Base-by-base conservation (phyloP, 2,797 vertebrate genomes). In the Ctenosaura bakeri region DNA sequence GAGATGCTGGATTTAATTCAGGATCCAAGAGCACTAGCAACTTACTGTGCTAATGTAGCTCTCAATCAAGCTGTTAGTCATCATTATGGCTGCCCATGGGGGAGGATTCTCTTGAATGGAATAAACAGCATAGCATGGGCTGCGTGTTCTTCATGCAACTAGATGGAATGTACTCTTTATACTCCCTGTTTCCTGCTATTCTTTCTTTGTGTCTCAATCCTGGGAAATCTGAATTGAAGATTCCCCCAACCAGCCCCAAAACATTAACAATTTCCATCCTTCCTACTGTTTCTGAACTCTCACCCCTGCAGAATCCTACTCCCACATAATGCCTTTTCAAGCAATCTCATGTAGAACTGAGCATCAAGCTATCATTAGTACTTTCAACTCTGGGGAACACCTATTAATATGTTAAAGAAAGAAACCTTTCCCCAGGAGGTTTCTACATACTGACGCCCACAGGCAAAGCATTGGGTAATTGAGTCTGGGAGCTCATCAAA, bases 351-450 rank as follows among this genome's bases (percentile, higher is more conserved):
- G 42, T 71, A 88, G 83, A 66, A n/a, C n/a, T 42, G 76, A 73
- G 42, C 32, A 50, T 62, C 76, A 83, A 77, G 62, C 46, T 78
- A 35, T 50, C 71, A 77, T 82, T 86, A 69, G 71, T 50, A 32
- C 83, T 71, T 22, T 82, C 76, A 69, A 87, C 42, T 89, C 74
- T 87, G 52, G 52, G 73, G 85, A 74, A 54, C 42, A 71, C 85
- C 85, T 87, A 78, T 87, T 90, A 74, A 87, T 83, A 80, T 52
- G 74, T 87, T 87, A 87, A 59, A 69, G 35, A 74, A 91, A 74
- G 52, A 71, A 84, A 24, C 85, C 89, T 71, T 87, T 87, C 80
- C 81, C 64, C 52, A 46, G 64, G 64, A 62, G 52, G 13, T 84
- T 87, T 89, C 87, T 87, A 38, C 24, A 73, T 80, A 78, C 32